Conservation (phyloP, 2,797 vertebrate genomes). For the Meriones psammophilus region DNA sequence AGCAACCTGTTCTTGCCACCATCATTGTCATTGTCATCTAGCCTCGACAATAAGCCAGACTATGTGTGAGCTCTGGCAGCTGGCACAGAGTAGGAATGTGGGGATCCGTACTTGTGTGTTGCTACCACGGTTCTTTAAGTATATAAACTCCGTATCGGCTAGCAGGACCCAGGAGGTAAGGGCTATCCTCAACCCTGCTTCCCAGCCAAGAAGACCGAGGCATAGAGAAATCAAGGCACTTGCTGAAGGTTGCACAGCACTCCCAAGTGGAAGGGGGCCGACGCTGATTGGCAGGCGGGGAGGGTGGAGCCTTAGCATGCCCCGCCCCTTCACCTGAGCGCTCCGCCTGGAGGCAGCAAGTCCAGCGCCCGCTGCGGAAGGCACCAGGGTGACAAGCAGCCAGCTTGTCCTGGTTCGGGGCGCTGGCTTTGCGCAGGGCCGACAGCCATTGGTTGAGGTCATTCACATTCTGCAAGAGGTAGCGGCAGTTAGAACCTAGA, state of each 20-base stretch:
- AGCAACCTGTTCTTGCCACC: neutral
- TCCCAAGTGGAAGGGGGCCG: fast-evolving
- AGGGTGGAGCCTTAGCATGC: neutral
- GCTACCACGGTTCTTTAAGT: neutral
- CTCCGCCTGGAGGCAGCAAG: conserved; percentile 93
- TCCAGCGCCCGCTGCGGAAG: conserved; percentile 93
- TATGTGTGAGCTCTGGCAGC: neutral
- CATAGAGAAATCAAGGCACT: neutral
- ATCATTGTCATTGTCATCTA: neutral
- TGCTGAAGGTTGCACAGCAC: neutral
- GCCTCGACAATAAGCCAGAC: neutral
- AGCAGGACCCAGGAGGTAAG: no score
- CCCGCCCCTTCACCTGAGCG: conserved; percentile 88
- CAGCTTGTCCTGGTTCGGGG: conserved; percentile 92
- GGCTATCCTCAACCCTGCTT: neutral
- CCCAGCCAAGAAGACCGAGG: neutral
- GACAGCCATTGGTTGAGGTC: conserved; percentile 97
- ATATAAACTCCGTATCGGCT: neutral
- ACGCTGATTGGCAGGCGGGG: neutral
- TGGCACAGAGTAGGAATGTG: neutral
- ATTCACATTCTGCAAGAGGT: conserved; percentile 90
- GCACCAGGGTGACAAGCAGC: conserved; percentile 93
- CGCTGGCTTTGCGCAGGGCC: conserved; percentile 93
- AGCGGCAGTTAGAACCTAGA: neutral
- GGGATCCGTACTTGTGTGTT: fast-evolving